phyloP scores from a whole-genome alignment of 2,888 invertebrate genomes.

The Crematogaster levior region DNA sequence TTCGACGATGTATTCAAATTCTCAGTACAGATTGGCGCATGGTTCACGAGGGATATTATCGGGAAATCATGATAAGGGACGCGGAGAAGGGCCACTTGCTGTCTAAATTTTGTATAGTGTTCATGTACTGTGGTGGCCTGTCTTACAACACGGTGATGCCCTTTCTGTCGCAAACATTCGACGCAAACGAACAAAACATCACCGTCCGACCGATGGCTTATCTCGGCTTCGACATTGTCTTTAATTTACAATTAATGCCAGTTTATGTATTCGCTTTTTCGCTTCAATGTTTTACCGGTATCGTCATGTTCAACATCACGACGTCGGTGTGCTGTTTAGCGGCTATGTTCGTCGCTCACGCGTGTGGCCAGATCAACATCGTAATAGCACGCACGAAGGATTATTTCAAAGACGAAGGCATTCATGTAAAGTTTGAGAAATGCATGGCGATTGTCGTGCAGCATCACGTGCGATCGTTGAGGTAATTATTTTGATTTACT shows the following conservation, averaged over 20 bases:
- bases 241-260: constrained; percentile 66
- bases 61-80: constrained; percentile 52
- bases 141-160: constrained; percentile 64
- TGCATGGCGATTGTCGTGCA: constrained; percentile 23
- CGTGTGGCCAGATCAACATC: constrained; percentile 70
- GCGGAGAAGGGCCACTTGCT: constrained; percentile 68
- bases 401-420: constrained; percentile 43
- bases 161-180: constrained; percentile 18
- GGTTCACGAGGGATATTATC: constrained; percentile 39
- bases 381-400: constrained; percentile 54
- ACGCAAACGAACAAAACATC: constrained; percentile 47
- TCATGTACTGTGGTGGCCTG: constrained; percentile 64
- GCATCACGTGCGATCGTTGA: constrained; percentile 45
- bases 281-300: constrained; percentile 57
- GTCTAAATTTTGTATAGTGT: constrained; percentile 56
- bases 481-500: constrained; percentile 16
- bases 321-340: constrained; percentile 66
- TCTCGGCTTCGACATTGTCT: constrained; percentile 66
- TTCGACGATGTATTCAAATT: constrained; percentile 66
- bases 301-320: constrained; percentile 61
- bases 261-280: constrained; percentile 69
- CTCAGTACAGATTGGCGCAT: constrained; percentile 72
- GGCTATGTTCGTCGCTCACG: constrained; percentile 69
- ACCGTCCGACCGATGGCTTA: constrained; percentile 69
- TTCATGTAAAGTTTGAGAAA: neutral